These are phyloP conservation scores for Alces alces DNA, from an alignment of 2,113 vertebrate genomes.

Conservation along the genomic window DNA sequence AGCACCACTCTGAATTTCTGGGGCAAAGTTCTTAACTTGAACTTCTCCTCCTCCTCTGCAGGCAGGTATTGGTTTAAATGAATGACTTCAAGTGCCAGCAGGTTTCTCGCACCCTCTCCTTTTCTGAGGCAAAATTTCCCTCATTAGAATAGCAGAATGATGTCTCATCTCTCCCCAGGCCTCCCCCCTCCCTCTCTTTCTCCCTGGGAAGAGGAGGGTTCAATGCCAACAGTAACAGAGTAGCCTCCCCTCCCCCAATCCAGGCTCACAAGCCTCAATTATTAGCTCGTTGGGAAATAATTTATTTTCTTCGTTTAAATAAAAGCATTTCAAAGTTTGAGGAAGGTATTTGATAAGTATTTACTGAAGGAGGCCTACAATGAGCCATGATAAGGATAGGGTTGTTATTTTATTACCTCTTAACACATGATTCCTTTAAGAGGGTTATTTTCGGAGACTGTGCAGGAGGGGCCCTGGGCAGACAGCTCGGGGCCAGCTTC, in stretches of 20 bases:
- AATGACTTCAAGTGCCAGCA: not conserved
- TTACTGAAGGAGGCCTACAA: not conserved
- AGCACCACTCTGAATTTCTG: not conserved
- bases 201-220: conserved; percentile 9
- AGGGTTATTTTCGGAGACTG: not conserved
- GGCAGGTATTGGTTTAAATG: not conserved
- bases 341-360: not conserved
- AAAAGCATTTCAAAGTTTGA: not conserved
- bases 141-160: not conserved
- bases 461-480: not conserved
- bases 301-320: not conserved
- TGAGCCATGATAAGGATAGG: not conserved
- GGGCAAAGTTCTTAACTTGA: not conserved
- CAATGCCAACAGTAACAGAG: conserved; percentile 22
- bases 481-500: not conserved
- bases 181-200: not conserved
- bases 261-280: not conserved
- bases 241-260: not conserved
- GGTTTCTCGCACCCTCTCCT: not conserved
- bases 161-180: not conserved
- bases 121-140: not conserved
- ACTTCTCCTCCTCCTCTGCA: not conserved
- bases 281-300: not conserved
- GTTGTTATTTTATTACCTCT: not conserved
- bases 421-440: not conserved